A percentile compares a stretch with the other conserved stretches of the same genome.
Conservation (phyloP, 2,113 vertebrate species). For the Pelodiscus sinensis region DNA sequence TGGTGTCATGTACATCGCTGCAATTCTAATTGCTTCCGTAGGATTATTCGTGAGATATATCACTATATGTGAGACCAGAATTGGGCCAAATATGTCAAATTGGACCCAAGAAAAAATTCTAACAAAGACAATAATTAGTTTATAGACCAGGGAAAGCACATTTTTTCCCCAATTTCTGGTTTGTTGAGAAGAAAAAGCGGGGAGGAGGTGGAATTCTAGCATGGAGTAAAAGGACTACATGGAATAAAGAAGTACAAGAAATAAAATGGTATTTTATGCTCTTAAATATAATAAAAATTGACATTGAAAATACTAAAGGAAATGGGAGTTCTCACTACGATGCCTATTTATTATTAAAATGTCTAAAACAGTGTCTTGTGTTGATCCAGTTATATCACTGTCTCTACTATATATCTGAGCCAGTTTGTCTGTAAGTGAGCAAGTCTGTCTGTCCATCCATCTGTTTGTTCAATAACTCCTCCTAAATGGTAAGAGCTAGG, state of each 20-base stretch:
- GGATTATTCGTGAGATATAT: background rate
- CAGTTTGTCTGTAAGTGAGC: too few species aligned
- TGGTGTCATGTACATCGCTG: fast-evolving
- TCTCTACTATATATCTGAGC: too few species aligned
- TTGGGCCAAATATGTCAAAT: background rate
- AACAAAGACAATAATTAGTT: fast-evolving
- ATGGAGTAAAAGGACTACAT: too few species aligned
- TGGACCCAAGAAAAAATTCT: fast-evolving
- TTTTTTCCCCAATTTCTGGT: background rate
- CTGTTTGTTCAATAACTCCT: too few species aligned
- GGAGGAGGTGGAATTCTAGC: background rate
- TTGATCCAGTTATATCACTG: background rate
- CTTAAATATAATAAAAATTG: fast-evolving
- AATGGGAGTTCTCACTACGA: background rate
- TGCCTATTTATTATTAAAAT: background rate
- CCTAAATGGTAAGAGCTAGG: too few species aligned
- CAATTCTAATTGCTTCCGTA: fast-evolving
- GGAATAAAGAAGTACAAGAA: background rate
- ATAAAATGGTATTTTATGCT: background rate
- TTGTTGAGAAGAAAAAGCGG: background rate
- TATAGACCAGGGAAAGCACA: background rate
- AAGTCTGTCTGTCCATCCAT: too few species aligned
- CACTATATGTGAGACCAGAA: fast-evolving
- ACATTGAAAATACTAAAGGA: background rate
- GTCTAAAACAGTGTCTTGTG: background rate